Conservation (phyloP, 2,888 invertebrate species). For the Lepidocyrtoides sp. region DNA sequence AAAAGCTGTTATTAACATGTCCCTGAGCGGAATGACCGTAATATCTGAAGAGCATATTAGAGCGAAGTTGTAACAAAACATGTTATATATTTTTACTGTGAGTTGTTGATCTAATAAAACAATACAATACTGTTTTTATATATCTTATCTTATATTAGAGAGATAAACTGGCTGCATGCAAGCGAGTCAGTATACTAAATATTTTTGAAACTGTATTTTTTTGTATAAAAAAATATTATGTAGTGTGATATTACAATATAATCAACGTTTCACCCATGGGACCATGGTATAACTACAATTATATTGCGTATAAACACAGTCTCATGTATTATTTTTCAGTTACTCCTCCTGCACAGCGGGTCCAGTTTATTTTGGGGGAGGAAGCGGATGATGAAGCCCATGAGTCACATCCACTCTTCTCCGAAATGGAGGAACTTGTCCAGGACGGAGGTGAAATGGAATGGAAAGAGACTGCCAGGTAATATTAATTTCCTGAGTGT, state of each 20-base stretch:
- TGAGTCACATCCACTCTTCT: slow-evolving; percentile 97
- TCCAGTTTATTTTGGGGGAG: slow-evolving; percentile 98
- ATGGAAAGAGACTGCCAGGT: slow-evolving; percentile 99
- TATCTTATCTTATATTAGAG: not conserved
- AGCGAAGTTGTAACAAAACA: slow-evolving; percentile 42
- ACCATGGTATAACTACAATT: not conserved
- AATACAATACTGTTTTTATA: slow-evolving; percentile 8
- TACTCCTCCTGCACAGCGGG: slow-evolving; percentile 97
- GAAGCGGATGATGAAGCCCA: slow-evolving; percentile 94
- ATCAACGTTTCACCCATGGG: not conserved
- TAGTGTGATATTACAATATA: not conserved
- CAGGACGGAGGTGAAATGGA: slow-evolving; percentile 94
- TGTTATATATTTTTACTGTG: slow-evolving; percentile 18
- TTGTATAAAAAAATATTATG: not conserved
- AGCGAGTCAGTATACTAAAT: slow-evolving; percentile 62
- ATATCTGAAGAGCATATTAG: not conserved
- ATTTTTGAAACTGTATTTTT: slow-evolving; percentile 38
- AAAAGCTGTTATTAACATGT: slow-evolving; percentile 61
- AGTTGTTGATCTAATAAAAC: slow-evolving; percentile 30
- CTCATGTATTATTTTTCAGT: slow-evolving; percentile 88
- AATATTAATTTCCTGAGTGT: slow-evolving; percentile 72
- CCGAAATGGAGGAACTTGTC: slow-evolving; percentile 98
- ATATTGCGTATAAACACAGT: not conserved
- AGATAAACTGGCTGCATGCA: slow-evolving; percentile 60
- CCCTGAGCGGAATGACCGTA: slow-evolving; percentile 53